Evolutionary conservation across 2,113 vertebrate genomes (phyloP), one percentile per base, ranked within the genome.

Genomic region (Athene noctua): DNA sequence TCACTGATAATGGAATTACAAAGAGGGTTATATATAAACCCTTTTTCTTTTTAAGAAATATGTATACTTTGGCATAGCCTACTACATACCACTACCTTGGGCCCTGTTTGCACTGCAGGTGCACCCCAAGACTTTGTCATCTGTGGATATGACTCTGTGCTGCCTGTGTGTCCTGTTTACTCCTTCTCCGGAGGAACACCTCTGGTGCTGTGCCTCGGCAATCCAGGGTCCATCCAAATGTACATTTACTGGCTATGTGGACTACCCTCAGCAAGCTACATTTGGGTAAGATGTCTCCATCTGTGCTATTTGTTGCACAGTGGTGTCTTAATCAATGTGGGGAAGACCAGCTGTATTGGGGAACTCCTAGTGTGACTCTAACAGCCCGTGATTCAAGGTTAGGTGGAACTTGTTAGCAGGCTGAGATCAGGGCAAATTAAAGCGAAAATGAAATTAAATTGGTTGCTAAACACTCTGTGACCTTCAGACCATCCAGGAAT

Each of bases 381-480:
- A 66, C 27, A 78, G 5, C 25, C 27, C 3, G 2, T 81, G 32
- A 38, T 71, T 84, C 87, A 91, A 46, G 36, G 30, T 65, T 61
- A 81, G 63, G 49, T 61, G 49, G 40, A 55, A 66, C 30, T 70
- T 81, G 49, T 72, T 89, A 68, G 32, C 68, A 88, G 62, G 47
- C 52, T 71, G 52, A 92, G 30, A 70, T 80, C 36, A 80, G 51
- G 63, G 51, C 32, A 94, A 83, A 77, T 88, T 58, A 55, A 92
- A 71, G 29, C 71, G 80, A 95, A 88, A 95, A 94, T 73, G 30
- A 77, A 80, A 90, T 90, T 61, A 77, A 83, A 86, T 27, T 62
- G 20, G 25, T 71, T 86, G 71, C 27, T 65, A 88, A 92, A 61
- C 44, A 72, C 29, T 44, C 57, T 44, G 27, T 58, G 63, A 92